Evolutionary conservation across 2,113 vertebrate genomes (phyloP), one percentile per base, ranked within the genome.

Genomic region (Tretioscincus oriximinensis): DNA sequence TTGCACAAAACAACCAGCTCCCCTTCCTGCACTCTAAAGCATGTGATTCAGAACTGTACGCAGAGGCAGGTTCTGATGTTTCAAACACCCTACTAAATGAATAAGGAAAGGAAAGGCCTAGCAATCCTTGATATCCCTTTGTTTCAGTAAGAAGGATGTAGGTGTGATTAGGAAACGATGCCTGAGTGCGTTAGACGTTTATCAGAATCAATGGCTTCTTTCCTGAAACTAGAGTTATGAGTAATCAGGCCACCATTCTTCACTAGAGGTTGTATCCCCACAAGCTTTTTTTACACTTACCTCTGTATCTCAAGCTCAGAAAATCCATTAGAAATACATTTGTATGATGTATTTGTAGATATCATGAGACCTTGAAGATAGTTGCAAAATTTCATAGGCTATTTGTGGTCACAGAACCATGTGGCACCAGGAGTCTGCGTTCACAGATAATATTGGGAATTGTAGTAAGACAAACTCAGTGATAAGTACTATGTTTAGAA

Each of bases 141-240:
- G 0, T 70, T 64, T 76, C 20, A 45, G 18, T 22, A 7, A 65
- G 2, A 1, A 26, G 29, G 8, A 65, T 5, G 0, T 14, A 4
- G 11, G 5, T 45, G 76, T 18, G 54, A 71, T 35, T n/a, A 45
- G 20, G 75, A 77, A 80, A 1, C n/a, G 18, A 67, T 70, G 31
- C 45, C 63, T 71, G 65, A 9, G 4, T 75, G 29, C 63, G 16
- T 72, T 31, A 66, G 60, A 68, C 76, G 16, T 65, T 74, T 68
- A 66, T 88, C 82, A 77, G 77, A 78, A n/a, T 78, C 77, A 84
- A 61, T 21, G 16, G 58, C 45, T 2, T 31, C 26, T 64, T 10
- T 22, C 28, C n/a, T 54, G 76, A 6, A 1, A 26, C 28, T 60
- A 10, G 0, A 0, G 1, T 20, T 77, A 41, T 12, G 22, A 58